These are phyloP conservation scores for Molossus molossus DNA, from an alignment of 2,797 vertebrate genomes.

Conservation along the genomic window DNA sequence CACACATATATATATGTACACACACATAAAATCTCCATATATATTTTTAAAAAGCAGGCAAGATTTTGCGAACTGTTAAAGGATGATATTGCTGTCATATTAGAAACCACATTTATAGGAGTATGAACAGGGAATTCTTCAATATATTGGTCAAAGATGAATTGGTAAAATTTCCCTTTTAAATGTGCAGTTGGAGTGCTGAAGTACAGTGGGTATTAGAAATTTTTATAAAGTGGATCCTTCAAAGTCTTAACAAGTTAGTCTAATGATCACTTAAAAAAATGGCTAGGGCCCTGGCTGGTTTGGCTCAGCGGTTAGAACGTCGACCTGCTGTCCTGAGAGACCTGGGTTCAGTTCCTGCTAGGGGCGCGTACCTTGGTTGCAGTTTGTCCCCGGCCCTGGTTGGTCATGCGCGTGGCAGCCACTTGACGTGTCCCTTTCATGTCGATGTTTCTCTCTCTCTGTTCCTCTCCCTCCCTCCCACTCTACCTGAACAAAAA, in stretches of 20 bases:
- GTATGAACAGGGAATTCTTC: background rate
- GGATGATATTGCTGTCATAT: background rate
- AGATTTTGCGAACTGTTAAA: conserved; percentile 22
- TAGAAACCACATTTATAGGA: conserved; percentile 31
- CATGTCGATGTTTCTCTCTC: no score
- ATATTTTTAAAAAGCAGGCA: background rate
- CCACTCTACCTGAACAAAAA: no score
- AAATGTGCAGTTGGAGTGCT: background rate
- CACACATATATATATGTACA: no score
- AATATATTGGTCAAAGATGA: background rate
- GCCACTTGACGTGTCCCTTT: no score
- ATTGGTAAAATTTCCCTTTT: conserved; percentile 12
- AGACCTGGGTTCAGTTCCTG: no score
- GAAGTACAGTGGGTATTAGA: background rate
- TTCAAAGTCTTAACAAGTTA: conserved; percentile 37
- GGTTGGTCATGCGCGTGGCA: no score
- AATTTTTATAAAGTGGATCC: background rate
- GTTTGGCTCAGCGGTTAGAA: no score
- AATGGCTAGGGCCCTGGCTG: background rate
- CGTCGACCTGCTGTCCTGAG: no score
- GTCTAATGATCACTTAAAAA: conserved; percentile 27
- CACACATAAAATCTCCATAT: no score
- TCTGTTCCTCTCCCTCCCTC: no score
- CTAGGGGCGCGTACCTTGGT: no score
- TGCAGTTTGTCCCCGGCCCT: no score